Base-by-base conservation (phyloP, 2,888 invertebrate species). In the Mellilla xanthometata region DNA sequence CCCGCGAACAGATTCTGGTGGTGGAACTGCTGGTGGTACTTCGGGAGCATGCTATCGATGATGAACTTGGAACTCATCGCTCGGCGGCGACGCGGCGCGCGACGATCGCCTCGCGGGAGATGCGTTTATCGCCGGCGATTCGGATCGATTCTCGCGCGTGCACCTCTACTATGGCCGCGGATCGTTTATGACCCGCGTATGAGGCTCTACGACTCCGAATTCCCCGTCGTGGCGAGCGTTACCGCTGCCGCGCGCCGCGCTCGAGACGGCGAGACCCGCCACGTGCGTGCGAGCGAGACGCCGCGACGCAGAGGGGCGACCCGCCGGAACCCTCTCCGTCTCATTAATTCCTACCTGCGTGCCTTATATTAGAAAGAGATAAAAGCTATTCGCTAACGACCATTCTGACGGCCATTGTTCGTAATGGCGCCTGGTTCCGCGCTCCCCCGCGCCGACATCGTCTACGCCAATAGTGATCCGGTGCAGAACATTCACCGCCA, bases 21-120 rank as follows among this genome's bases (percentile, higher is more conserved):
- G 79, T 94, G 94, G 84, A 94, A 94, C 86, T 91, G 91, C 86
- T 91, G 92, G 82, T 92, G 96, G 92, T 97, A 97, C 93, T 97
- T 97, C 76, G 97, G 97, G 92, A 97, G 95, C 96, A 97, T 97
- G 93, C 96, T 96, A 95, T 97, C 97, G 92, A 97, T 95, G 93
- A 96, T 96, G 93, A 97, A 97, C 94, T 97, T 97, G 93, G 96
- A 96, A 94, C 94, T 96, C 97, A 97, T 97, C 93, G 94, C 94
- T 92, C 92, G 86, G 85, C 81, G 81, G 81, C 84, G 85, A 84
- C 85, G 87, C 87, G 84, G 83, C 84, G 83, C 89, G 89, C 88
- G 89, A 85, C 87, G 89, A 77, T 83, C 86, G 87, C 86, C 85
- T 84, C 85, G 85, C 85, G 84, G 81, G 83, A 86, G 81, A 86